Base-by-base conservation (phyloP, 2,888 invertebrate species). In the Drosophila kuntzei region DNA sequence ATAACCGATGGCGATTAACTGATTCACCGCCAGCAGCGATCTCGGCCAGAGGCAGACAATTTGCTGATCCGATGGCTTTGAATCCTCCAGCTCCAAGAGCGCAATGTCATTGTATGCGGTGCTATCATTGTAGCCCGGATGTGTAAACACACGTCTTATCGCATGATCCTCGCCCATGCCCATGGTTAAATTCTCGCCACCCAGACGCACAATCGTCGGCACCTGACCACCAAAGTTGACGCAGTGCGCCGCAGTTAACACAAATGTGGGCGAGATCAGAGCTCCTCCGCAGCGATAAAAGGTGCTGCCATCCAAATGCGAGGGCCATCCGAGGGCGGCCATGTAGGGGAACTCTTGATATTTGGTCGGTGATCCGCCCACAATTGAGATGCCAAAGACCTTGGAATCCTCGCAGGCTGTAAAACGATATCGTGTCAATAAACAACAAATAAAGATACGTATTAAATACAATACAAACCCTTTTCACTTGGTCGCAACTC, bases 21-120 rank as follows among this genome's bases (percentile, higher is more conserved):
- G 90, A 2, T 77, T 74, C 36, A 82, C 86, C 8, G 87, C 69
- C 46, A 93, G 65, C 25, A 85, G 49, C 2, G 32, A 29, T 46
- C 79, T 85, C 2, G 83, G 87, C 87, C 93, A 94, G 18, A 94
- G 90, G 81, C 95, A 95, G 2, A 94, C 94, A 5, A 73, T 59
- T 2, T n/a, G 18, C 9, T 65, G 22, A 0, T 1, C 2, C 29
- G 55, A 44, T 1, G 62, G 47, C 5, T 20, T 11, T 0, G 11
- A 1, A 0, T 0, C 32, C 2, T 78, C 72, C 36, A 95, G 89
- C 79, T 94, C 93, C 0, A 96, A 62, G 0, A 96, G 90, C 0
- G 95, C 95, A 53, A 96, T 95, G 79, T 96, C 96, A 76, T 95
- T 92, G 91, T 96, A 95, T 16, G 93, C 93, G 0, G 85, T 76